Base-by-base conservation (phyloP, 2,888 invertebrate species). In the Liopterus haemorrhoidalis region DNA sequence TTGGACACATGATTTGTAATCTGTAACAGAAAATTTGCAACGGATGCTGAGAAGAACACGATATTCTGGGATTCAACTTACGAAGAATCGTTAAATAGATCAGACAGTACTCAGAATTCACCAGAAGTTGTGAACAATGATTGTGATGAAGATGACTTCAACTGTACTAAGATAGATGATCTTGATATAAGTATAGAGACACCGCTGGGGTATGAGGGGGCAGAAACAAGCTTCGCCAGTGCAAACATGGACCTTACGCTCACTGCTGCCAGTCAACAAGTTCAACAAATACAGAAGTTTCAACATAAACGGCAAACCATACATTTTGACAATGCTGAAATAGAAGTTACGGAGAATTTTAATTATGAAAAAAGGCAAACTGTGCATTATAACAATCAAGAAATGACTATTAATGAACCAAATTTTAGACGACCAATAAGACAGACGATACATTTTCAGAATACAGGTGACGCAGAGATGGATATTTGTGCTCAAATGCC, bases 51-150 rank as follows among this genome's bases (percentile, higher is more conserved):
- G 45, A 56, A 57, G 50, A 60, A 60, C 41, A 61, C 62, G 9
- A 59, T 60, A 47, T n/a, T n/a, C n/a, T 62, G 62, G 62, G 61
- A 63, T 46, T 51, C 50, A 12, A 61, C 62, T 2, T 62, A 63
- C 31, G 63, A 64, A 52, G 62, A 62, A 53, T 50, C 51, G 31
- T 52, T 54, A 16, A 52, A 59, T 35, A 52, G 53, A 16, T 41
- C 41, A 3, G 41, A 41, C 14, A 19, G 28, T 11, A 22, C 32
- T 8, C 21, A 22, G 21, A 20, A 16, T 16, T 8, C 28, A 16
- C 41, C 22, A 24, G 8, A 31, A 19, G 35, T 19, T 25, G 11
- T 3, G 16, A 33, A 12, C 18, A 18, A 27, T 37, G 31, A 31
- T 5, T 20, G 9, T 18, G 11, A 16, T 33, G 18, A 15, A 18